Evolutionary conservation across 2,113 vertebrate genomes (phyloP), one percentile per base, ranked within the genome.

Genomic region (Trochalopteron elliotii): DNA sequence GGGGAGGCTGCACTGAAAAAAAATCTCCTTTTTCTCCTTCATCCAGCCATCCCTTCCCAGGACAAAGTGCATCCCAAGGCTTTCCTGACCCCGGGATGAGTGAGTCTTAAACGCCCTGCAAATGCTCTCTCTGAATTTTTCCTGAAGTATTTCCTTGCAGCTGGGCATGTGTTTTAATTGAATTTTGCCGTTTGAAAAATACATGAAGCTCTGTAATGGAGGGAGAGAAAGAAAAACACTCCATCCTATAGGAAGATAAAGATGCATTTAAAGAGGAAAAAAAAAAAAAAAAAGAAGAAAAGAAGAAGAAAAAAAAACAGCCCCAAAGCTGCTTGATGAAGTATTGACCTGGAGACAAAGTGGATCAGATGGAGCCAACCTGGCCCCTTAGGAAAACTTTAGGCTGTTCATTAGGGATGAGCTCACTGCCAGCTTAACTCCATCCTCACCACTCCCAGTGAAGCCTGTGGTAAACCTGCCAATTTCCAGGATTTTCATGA

Each of bases 271-370:
- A 56, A 81, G 55, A 42, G 25, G 5, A 0, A 4, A 35, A 35
- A 57, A 35, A 59, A 24, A 11, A 0, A 4, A 15, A 35, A 56
- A 56, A n/a, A 20, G 11, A 6, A 33, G 2, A 33, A 33, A 42
- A 42, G 14, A 9, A n/a, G n/a, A 33, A 55, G 8, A 22, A 56
- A 33, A 33, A 60, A 19, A 61, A 33, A 0, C 53, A 35, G 13
- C 47, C 55, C 47, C 30, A 42, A 42, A 68, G 65, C 83, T 74
- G 61, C 81, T 64, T 90, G 90, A 76, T 94, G 92, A 75, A 39
- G 37, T 87, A 97, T 91, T 96, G 95, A 96, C 97, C 87, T 53
- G 72, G 85, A 97, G 87, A 94, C 81, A 84, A 56, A 95, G 84
- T 72, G 92, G 45, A 87, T 86, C 72, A 12, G 12, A 11, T 83